Evolutionary conservation across 1,140 invertebrate genomes (phyloP).

Genomic region (Chymomyza costata): DNA sequence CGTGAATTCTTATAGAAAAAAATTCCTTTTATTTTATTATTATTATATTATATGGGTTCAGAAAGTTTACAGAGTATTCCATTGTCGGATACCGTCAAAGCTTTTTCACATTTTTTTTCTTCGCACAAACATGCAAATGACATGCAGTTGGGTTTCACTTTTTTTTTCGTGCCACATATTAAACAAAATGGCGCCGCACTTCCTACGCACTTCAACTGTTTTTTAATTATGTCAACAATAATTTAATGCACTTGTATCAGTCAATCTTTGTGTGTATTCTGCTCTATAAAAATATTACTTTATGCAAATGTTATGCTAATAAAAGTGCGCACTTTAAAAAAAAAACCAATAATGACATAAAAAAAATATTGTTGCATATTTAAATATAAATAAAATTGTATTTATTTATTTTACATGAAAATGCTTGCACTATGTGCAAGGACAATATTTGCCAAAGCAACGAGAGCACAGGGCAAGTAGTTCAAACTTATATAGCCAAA

Average conservation of each 20-base stretch:
- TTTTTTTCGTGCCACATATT: conserved; percentile 5
- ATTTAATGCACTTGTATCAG: conserved; percentile 50
- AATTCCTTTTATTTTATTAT: no score
- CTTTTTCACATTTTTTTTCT: conserved; percentile 21
- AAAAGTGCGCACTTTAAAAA: conserved; percentile 9
- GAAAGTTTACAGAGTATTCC: no score
- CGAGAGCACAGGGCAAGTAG: no score
- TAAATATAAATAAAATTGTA: no score
- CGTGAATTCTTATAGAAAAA: no score
- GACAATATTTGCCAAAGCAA: no score
- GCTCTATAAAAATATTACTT: conserved; percentile 57
- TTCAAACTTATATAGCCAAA: no score
- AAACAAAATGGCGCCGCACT: not conserved
- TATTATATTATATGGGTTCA: no score
- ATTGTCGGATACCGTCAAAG: no score
- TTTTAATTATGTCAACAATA: conserved; percentile 49
- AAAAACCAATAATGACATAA: no score
- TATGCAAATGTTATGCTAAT: conserved; percentile 29
- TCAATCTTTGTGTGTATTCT: conserved; percentile 31
- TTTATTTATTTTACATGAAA: no score
- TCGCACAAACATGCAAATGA: conserved; percentile 46
- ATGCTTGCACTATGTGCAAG: no score
- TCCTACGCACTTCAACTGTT: conserved; percentile 23
- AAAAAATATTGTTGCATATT: conserved; percentile 9
- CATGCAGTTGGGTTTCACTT: conserved; percentile 40